Evolutionary conservation across 2,888 invertebrate species (phyloP), one percentile per base, ranked within the genome.

Genomic region (Platerodrilus igneus): DNA sequence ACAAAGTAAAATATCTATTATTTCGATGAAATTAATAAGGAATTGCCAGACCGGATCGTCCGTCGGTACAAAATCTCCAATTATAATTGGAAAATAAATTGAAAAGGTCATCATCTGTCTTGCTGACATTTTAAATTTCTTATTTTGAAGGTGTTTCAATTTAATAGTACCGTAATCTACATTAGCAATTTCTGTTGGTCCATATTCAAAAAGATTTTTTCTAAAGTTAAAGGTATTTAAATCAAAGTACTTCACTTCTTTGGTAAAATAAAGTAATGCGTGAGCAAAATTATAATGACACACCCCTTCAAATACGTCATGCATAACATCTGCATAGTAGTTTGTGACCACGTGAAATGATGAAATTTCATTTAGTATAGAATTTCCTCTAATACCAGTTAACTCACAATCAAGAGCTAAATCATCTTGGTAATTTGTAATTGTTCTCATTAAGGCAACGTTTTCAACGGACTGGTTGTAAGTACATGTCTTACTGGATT

Each of bases 31-130:
- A 37, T 48, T 46, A 14, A 48, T 17, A 21, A 46, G 10, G 45
- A 52, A 51, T 10, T 15, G 11, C 49, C 52, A 51, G 23, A 54
- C 52, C n/a, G 32, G 25, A 36, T 55, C 48, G 27, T 50, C 46
- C 13, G 31, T 26, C 8, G 51, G 49, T 25, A 54, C 32, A 1
- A 52, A 19, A 42, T 55, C 53, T 2, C 45, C 50, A 26, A 53
- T 31, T 40, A 55, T 50, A n/a, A 52, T 10, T n/a, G 47, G 51
- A 36, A 55, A 39, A 34, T 42, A 47, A 10, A 13, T 27, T 19
- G 44, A 20, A 35, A 53, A 51, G 8, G 38, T 38, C 40, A 46
- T 54, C n/a, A n/a, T n/a, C 47, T 54, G 42, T 18, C 45, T 40
- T 6, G 51, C 52, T 18, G 50, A 37, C 33, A 38, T 39, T 38